These are phyloP conservation scores for Campoplex capitator DNA, from an alignment of 2,888 invertebrate species.

Conservation along the genomic window DNA sequence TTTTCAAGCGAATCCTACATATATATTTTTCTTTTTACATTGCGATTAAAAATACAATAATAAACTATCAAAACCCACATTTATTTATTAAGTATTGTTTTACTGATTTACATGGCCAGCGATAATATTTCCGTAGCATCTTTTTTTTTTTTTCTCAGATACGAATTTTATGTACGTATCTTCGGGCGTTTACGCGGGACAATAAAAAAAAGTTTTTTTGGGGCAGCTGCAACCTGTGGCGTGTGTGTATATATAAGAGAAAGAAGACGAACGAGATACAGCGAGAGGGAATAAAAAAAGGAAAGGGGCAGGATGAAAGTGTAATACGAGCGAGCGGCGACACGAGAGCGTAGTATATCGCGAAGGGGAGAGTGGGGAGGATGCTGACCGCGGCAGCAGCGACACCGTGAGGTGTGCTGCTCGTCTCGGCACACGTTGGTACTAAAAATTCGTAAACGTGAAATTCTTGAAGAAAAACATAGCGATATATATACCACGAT, in stretches of 20 bases:
- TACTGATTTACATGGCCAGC: not conserved
- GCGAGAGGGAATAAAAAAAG: not conserved
- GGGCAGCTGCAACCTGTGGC: conserved; percentile 78
- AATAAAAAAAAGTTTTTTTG: conserved; percentile 76
- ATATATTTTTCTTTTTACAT: not conserved
- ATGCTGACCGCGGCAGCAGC: conserved; percentile 22
- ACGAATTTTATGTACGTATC: not conserved
- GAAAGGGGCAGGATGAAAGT: conserved; percentile 47
- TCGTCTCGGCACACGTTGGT: not conserved
- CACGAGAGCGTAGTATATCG: not conserved
- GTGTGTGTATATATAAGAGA: conserved; percentile 56
- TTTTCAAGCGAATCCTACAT: not conserved
- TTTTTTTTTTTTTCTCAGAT: conserved; percentile 2
- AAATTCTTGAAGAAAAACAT: conserved; percentile 6
- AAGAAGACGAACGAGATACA: conserved; percentile 12
- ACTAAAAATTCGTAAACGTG: conserved; percentile 23
- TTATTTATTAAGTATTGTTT: not conserved
- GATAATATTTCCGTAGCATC: not conserved
- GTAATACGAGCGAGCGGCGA: conserved; percentile 37
- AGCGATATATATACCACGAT: conserved; percentile 7
- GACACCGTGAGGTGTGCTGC: not conserved
- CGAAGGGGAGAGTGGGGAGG: conserved; percentile 3
- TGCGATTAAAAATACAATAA: not conserved
- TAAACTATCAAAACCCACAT: not conserved
- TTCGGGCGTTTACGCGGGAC: conserved; percentile 60